Evolutionary conservation across 92 coral and sea anemone genomes (phyloP), one percentile per base, ranked within the genome.

Genomic region (Hydrozoanthus gracilis): DNA sequence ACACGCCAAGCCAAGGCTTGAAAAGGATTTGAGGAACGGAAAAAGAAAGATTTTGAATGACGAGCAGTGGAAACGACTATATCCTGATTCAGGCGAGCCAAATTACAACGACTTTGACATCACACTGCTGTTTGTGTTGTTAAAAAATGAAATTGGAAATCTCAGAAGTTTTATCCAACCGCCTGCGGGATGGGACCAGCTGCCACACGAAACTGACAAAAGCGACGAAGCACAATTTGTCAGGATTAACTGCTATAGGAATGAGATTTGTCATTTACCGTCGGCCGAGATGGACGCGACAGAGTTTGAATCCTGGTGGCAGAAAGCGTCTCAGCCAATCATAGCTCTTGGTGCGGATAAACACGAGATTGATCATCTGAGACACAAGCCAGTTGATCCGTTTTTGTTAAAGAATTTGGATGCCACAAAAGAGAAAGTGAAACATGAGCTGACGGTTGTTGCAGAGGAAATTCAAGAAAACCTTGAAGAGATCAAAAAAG

Each of bases 41-140:
- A 88, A 35, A 58, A 58, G 15, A 62, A 65, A 83, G 7, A 82
- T 75, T n/a, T 77, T 92, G 17, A 80, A 55, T 17, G 84, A 20
- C 12, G 44, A 11, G 46, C 94, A 92, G 14, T 92, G 94, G 94
- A 73, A 86, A 61, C 44, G 7, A 76, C 46, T 92, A 56, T 92
- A 51, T 76, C 94, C 92, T 5, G 0, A 66, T 5, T 69, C 92
- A 2, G 94, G 88, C 1, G 64, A 78, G 4, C 92, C 94, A n/a
- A 87, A 86, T 11, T 66, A 92, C 55, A 45, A 67, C 11, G 50
- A 79, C 4, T 92, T 89, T 61, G 94, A 91, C 71, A 91, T 91
- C 18, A 88, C 94, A 2, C 88, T 91, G 58, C 64, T 92, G 61
- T 86, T 84, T 71, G 27, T 92, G 0, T 61, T 92, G 65, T 76